Base-by-base conservation (phyloP, 2,113 vertebrate genomes). In the Tauraco erythrolophus region DNA sequence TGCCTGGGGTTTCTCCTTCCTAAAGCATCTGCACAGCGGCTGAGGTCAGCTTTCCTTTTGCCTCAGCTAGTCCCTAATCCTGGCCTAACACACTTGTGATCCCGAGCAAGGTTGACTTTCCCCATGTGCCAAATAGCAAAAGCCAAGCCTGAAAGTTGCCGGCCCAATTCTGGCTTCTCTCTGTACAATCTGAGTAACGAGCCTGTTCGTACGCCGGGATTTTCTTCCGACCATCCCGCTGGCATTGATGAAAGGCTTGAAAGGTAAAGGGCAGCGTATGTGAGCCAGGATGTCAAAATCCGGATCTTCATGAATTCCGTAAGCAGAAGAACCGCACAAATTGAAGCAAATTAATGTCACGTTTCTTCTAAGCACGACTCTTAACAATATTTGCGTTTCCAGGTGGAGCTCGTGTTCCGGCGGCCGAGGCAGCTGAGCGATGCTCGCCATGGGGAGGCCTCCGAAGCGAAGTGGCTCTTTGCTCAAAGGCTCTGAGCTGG, bases 181-280 rank as follows among this genome's bases (percentile, higher is more conserved):
- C 68, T 0, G 0, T 66, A 3, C 2, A 10, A 41, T 16, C 3
- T 31, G 46, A 37, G 14, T 1, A 54, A 28, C 1, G 0, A 81
- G 21, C 21, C 56, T 66, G 21, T 70, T 94, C 5, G 0, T 58
- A 25, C 5, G 30, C 50, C 64, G 62, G 17, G 58, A 3, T 83
- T 92, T 71, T 48, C 82, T 39, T 83, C 85, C 13, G 41, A 41
- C 39, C 61, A 18, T 89, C 84, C 60, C 1, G 1, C 69, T 87
- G 78, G 82, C 86, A 57, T 50, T 31, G 57, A 9, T 54, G 71
- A 71, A 91, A 94, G 43, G 41, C 71, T 92, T 12, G 62, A 85
- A 89, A 92, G 72, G 81, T 61, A 87, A 89, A 94, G 61, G 50
- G 69, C 84, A 95, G 56, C 3, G 0, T 27, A 35, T 35, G 69